Conservation (phyloP, 1,140 invertebrate genomes). For the Mycetomoellerius zeteki region DNA sequence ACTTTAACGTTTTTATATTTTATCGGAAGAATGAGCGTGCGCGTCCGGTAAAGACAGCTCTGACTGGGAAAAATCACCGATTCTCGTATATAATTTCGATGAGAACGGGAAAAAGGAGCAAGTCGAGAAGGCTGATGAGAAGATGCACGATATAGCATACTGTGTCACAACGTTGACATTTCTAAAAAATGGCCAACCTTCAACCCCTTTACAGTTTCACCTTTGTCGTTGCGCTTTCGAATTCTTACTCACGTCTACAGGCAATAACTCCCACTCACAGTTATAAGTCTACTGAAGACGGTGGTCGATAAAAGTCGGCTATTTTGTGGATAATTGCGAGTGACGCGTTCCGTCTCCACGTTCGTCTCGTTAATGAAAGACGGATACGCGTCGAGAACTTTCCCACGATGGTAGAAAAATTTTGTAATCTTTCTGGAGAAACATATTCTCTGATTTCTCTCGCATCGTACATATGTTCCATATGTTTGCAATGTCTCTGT, state of each 20-base stretch:
- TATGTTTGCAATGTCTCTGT: not conserved
- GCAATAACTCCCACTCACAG: constrained; percentile 55
- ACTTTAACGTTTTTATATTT: constrained; percentile 3
- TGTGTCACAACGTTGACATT: not conserved
- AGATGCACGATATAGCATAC: not conserved
- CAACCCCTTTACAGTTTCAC: constrained; percentile 18
- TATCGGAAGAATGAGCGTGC: not conserved
- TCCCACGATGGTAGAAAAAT: no score
- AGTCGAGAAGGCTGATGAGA: not conserved
- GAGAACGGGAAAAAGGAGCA: not conserved
- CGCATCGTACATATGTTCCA: not conserved
- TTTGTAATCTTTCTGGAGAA: not conserved
- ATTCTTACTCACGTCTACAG: constrained; percentile 45
- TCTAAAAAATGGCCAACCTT: constrained; percentile 50
- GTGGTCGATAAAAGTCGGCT: constrained; percentile 34
- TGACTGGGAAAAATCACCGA: constrained; percentile 28
- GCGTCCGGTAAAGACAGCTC: not conserved
- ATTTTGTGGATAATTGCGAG: constrained; percentile 53
- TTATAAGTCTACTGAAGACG: constrained; percentile 43
- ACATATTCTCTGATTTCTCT: not conserved
- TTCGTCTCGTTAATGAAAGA: constrained; percentile 45
- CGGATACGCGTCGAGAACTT: not conserved
- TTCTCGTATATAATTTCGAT: constrained; percentile 20
- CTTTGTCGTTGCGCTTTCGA: constrained; percentile 9
- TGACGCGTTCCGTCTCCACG: constrained; percentile 7